These are phyloP conservation scores for Lepilemur ruficaudatus DNA, from an alignment of 2,797 vertebrate genomes.

Conservation along the genomic window DNA sequence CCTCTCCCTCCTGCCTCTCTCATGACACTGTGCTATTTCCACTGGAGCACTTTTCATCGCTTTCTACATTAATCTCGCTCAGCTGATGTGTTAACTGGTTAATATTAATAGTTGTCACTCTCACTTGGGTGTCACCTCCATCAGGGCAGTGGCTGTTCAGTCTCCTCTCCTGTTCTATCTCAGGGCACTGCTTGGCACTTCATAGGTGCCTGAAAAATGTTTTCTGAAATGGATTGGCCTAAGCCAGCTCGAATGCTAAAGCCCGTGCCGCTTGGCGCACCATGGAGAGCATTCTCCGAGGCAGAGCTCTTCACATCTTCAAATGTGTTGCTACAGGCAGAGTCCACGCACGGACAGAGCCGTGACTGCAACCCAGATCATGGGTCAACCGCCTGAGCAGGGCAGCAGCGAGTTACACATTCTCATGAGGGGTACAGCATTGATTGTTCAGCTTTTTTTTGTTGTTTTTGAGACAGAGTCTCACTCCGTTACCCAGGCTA, in stretches of 20 bases:
- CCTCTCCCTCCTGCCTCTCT: background rate
- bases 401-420: background rate
- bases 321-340: background rate
- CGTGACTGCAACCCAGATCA: background rate
- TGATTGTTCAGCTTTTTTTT: too few species aligned
- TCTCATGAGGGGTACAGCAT: fast-evolving
- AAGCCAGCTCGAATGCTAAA: background rate
- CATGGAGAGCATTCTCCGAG: background rate
- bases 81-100: background rate
- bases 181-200: background rate
- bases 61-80: background rate
- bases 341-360: background rate
- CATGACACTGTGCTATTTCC: fast-evolving
- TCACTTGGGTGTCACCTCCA: background rate
- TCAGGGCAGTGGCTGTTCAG: background rate
- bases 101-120: background rate
- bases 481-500: too few species aligned
- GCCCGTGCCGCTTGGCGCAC: background rate
- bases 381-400: background rate
- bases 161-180: background rate
- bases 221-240: background rate
- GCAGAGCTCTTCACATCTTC: background rate
- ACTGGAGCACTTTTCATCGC: fast-evolving
- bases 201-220: background rate
- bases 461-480: too few species aligned